Percentiles rank a stretch among this genome's conserved stretches.
Conservation (phyloP, 2,888 invertebrate genomes). For the Hirtodrosophila confusa region DNA sequence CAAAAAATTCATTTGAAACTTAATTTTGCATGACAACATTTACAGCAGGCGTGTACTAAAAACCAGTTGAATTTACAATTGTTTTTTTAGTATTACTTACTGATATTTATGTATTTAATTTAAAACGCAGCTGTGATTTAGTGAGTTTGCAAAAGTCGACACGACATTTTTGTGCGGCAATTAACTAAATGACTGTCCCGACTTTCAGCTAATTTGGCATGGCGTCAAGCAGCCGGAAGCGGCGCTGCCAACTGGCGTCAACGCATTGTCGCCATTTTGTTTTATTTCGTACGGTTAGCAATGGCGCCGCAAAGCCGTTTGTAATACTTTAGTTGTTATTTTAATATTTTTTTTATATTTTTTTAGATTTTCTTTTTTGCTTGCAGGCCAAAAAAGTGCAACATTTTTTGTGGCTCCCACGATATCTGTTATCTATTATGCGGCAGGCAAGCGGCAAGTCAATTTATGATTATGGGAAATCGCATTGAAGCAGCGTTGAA, state of each 20-base stretch:
- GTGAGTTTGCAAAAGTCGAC: slow-evolving; percentile 43
- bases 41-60: not conserved
- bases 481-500: slow-evolving; percentile 2
- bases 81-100: slow-evolving; percentile 7
- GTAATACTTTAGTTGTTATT: slow-evolving; percentile 54
- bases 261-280: slow-evolving; percentile 56
- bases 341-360: slow-evolving; percentile 45
- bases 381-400: slow-evolving; percentile 27
- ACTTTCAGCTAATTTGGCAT: slow-evolving; percentile 81
- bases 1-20: slow-evolving; percentile 15
- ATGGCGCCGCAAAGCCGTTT: slow-evolving; percentile 80
- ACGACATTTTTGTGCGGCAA: slow-evolving; percentile 65
- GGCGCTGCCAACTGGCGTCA: slow-evolving; percentile 57
- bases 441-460: slow-evolving; percentile 29
- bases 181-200: slow-evolving; percentile 79
- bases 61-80: slow-evolving; percentile 1
- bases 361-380: not conserved
- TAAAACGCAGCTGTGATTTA: slow-evolving; percentile 54
- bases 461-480: slow-evolving; percentile 62
- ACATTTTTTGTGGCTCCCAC: slow-evolving; percentile 32
- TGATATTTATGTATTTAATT: slow-evolving; percentile 62
- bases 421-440: slow-evolving; percentile 17
- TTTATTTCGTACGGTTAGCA: slow-evolving; percentile 64
- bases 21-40: slow-evolving; percentile 24
- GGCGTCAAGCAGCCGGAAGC: slow-evolving; percentile 75